Evolutionary conservation across 2,113 vertebrate species (phyloP).

Genomic region (Oxyura jamaicensis): DNA sequence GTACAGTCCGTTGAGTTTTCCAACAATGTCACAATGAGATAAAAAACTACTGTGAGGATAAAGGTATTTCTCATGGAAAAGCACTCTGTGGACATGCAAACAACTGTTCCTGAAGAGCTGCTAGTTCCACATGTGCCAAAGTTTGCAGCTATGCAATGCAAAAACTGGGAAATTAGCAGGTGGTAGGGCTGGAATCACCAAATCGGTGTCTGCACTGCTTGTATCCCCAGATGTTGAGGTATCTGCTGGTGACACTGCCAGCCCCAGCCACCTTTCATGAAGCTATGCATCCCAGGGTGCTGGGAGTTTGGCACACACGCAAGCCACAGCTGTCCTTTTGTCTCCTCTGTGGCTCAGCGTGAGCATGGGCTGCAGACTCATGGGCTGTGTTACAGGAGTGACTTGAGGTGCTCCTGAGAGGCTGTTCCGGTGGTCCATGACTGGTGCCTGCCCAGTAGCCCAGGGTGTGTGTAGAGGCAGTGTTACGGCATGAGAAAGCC

Average conservation of each 20-base stretch:
- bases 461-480: background rate
- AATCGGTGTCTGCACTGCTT: too few species aligned
- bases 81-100: background rate
- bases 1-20: background rate
- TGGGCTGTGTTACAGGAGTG: too few species aligned
- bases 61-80: background rate
- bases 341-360: background rate
- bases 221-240: background rate
- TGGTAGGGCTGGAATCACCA: background rate
- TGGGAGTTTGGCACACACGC: too few species aligned
- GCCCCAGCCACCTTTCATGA: background rate
- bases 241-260: too few species aligned
- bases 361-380: background rate
- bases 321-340: background rate
- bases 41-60: background rate
- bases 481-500: background rate
- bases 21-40: background rate
- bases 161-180: too few species aligned
- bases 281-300: rapidly evolving
- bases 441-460: background rate
- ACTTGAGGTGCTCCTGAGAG: too few species aligned
- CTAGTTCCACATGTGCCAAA: background rate
- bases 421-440: background rate
- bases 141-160: too few species aligned
- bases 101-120: background rate